Conservation (phyloP, 1,140 invertebrate species). For the Drosophila micromelanica region DNA sequence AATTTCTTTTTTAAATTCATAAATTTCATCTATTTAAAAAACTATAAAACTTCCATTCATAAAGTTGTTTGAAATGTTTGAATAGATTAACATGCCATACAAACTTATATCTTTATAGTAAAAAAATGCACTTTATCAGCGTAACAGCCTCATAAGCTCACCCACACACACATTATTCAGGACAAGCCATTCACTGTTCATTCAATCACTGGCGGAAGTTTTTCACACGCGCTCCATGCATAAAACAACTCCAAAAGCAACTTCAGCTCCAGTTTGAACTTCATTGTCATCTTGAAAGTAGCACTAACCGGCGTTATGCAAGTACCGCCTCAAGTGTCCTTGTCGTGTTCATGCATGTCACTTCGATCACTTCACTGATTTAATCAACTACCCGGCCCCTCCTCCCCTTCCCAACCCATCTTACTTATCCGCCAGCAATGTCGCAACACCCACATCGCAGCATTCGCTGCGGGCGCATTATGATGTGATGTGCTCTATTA, state of each 20-base stretch:
- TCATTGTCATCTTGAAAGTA: slow-evolving; percentile 48
- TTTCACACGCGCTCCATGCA: slow-evolving; percentile 46
- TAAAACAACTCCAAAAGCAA: slow-evolving; percentile 27
- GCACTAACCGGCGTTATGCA: slow-evolving; percentile 47
- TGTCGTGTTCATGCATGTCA: slow-evolving; percentile 59
- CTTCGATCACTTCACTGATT: slow-evolving; percentile 66
- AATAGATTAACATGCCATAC: too few species aligned
- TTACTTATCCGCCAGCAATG: neutral
- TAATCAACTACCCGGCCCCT: slow-evolving; percentile 50
- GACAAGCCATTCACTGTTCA: slow-evolving; percentile 32
- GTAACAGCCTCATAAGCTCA: slow-evolving; percentile 25
- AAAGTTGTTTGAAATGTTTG: too few species aligned
- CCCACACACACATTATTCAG: slow-evolving; percentile 24
- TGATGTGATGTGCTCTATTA: slow-evolving; percentile 69
- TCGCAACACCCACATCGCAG: slow-evolving; percentile 11
- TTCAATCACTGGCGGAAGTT: slow-evolving; percentile 48
- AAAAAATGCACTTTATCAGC: slow-evolving; percentile 28
- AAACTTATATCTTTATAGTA: neutral
- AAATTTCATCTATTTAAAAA: too few species aligned
- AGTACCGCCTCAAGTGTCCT: slow-evolving; percentile 53
- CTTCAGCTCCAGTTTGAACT: slow-evolving; percentile 35
- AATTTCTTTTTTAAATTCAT: too few species aligned
- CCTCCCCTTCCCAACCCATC: neutral
- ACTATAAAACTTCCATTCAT: too few species aligned
- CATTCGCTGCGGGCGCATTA: slow-evolving; percentile 54